These are phyloP conservation scores for Drosophila mimetica DNA, from an alignment of 2,888 invertebrate genomes.

Conservation along the genomic window DNA sequence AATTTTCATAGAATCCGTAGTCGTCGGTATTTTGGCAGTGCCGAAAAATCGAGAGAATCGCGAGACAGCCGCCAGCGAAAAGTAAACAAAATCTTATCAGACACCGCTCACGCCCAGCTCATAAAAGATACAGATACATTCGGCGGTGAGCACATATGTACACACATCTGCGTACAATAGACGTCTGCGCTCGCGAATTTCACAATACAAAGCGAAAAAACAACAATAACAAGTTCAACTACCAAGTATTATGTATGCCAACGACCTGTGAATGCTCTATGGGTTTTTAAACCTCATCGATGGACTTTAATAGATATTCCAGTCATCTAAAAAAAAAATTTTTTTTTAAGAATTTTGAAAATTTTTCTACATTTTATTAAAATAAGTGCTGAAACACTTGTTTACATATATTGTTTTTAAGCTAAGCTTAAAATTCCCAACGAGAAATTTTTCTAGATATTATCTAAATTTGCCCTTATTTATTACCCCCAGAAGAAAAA, in stretches of 20 bases:
- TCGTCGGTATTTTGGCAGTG: slow-evolving; percentile 21
- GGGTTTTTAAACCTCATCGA: background rate
- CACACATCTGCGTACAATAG: slow-evolving; percentile 21
- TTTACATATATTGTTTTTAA: background rate
- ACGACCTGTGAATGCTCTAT: slow-evolving; percentile 10
- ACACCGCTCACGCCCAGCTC: slow-evolving; percentile 63
- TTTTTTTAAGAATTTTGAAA: too few relatives aligned
- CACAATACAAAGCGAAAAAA: slow-evolving; percentile 60
- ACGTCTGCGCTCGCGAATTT: slow-evolving; percentile 55
- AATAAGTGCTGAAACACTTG: too few relatives aligned
- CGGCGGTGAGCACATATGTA: slow-evolving; percentile 7
- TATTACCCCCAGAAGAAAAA: too few relatives aligned
- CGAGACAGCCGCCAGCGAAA: slow-evolving; percentile 39
- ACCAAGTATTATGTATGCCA: background rate
- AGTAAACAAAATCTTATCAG: slow-evolving; percentile 53
- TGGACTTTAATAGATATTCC: background rate
- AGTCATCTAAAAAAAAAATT: too few relatives aligned
- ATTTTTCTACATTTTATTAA: too few relatives aligned
- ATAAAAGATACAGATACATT: slow-evolving; percentile 52
- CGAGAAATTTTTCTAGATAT: too few relatives aligned
- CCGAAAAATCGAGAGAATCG: slow-evolving; percentile 41
- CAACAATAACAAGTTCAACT: slow-evolving; percentile 20
- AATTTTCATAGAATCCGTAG: slow-evolving; percentile 18
- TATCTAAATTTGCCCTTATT: too few relatives aligned
- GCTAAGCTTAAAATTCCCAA: background rate